Evolutionary conservation across 2,888 invertebrate species (phyloP).

Genomic region (Scotopteryx bipunctaria): DNA sequence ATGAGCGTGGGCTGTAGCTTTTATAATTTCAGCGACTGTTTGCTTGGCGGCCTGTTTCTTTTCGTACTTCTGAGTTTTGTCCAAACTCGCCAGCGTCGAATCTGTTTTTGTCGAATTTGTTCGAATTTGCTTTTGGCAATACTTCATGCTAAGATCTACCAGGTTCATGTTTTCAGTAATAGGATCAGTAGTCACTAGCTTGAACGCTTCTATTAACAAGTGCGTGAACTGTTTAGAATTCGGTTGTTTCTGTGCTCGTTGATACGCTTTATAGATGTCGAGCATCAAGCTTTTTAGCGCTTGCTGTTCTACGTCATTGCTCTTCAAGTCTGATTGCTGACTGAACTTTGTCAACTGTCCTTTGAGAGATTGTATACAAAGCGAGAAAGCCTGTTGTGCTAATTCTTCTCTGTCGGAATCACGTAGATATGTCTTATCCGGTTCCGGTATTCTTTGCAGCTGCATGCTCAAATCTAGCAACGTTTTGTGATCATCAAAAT

Average conservation of each 20-base stretch:
- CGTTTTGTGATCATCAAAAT: conserved; percentile 90
- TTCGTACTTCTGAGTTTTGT: conserved; percentile 65
- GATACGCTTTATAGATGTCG: conserved; percentile 87
- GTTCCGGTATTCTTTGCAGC: conserved; percentile 91
- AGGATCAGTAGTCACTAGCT: conserved; percentile 84
- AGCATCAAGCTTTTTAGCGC: conserved; percentile 79
- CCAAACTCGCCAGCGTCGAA: conserved; percentile 66
- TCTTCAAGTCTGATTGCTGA: conserved; percentile 73
- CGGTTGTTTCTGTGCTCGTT: conserved; percentile 85
- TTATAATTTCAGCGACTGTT: conserved; percentile 46
- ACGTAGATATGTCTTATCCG: conserved; percentile 94
- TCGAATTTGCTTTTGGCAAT: conserved; percentile 86
- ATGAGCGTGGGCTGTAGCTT: conserved; percentile 36
- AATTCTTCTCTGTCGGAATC: conserved; percentile 93
- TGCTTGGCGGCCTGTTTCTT: conserved; percentile 63
- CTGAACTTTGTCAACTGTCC: conserved; percentile 83
- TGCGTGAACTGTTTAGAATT: conserved; percentile 84
- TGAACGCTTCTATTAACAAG: conserved; percentile 88
- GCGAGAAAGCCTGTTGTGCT: conserved; percentile 89
- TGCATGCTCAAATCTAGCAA: conserved; percentile 91
- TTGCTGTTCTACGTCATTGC: conserved; percentile 73
- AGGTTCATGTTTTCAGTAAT: conserved; percentile 85
- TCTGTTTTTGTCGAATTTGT: conserved; percentile 83
- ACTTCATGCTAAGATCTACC: conserved; percentile 87
- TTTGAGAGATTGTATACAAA: conserved; percentile 88